Conservation (phyloP, 2,113 vertebrate species). For the Sturnira hondurensis region DNA sequence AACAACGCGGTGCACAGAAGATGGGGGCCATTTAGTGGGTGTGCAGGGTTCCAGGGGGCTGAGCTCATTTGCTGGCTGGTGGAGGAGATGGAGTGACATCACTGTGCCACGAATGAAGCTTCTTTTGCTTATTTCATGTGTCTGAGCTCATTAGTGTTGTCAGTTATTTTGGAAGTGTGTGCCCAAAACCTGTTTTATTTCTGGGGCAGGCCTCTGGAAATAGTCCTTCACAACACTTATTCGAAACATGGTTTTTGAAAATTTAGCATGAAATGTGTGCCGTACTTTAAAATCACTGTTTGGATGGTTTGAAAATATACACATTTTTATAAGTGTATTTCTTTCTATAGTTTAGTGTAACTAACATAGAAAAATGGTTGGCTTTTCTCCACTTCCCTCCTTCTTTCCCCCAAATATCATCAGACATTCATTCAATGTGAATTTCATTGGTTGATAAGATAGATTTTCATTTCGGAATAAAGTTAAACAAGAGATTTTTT, state of each 20-base stretch:
- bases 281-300: constrained; percentile 12
- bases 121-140: constrained; percentile 29
- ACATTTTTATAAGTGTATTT: not conserved
- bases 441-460: not conserved
- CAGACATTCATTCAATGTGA: not conserved
- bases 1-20: not conserved
- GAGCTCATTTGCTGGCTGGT: not conserved
- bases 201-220: constrained; percentile 40
- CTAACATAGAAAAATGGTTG: not conserved
- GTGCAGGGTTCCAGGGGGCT: not conserved
- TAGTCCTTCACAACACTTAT: not conserved
- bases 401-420: not conserved
- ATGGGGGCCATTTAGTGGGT: not conserved
- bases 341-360: constrained; percentile 12
- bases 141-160: constrained; percentile 40
- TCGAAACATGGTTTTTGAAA: constrained; percentile 54
- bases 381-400: not conserved
- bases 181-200: constrained; percentile 60
- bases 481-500: not conserved
- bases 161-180: not conserved
- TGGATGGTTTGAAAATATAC: constrained; percentile 22
- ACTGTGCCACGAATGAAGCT: not conserved
- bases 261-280: constrained; percentile 5
- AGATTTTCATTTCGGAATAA: not conserved
- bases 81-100: not conserved